A percentile compares a stretch with the other conserved stretches of the same genome.
Evolutionary conservation across 2,113 vertebrate species (phyloP).

Genomic region (Oncorhynchus kisutch): DNA sequence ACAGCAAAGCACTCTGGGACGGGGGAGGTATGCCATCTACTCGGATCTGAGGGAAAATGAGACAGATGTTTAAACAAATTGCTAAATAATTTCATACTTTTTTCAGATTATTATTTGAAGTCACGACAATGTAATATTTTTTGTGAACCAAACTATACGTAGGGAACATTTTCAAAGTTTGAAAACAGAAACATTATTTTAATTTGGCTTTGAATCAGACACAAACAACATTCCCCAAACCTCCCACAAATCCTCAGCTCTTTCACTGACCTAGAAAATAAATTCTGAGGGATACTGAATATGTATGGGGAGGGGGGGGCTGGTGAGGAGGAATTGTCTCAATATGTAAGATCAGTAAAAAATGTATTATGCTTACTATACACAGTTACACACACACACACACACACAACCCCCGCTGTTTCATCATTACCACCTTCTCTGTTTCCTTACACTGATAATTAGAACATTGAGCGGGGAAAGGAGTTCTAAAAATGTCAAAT

Average conservation of each 20-base stretch:
- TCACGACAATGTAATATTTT: not conserved
- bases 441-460: conserved; percentile 48
- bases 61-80: no score
- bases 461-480: conserved; percentile 38
- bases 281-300: conserved; percentile 39
- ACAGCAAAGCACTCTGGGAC: conserved; percentile 79
- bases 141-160: not conserved
- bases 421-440: conserved; percentile 46
- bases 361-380: conserved; percentile 33
- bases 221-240: conserved; percentile 56
- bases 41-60: conserved; percentile 74
- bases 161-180: not conserved
- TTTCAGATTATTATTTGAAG: not conserved
- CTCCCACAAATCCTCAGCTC: conserved; percentile 41
- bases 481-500: conserved; percentile 46
- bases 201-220: conserved; percentile 37
- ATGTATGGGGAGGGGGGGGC: not conserved
- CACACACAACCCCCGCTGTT: conserved; percentile 30
- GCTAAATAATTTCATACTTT: not conserved
- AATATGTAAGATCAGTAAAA: conserved; percentile 14
- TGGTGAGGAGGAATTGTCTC: conserved; percentile 1
- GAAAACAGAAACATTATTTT: conserved; percentile 2
- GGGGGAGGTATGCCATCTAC: conserved; percentile 76
- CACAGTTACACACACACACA: conserved; percentile 1
- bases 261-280: conserved; percentile 71